Conservation (phyloP, 2,113 vertebrate species). For the Gopherus flavomarginatus region DNA sequence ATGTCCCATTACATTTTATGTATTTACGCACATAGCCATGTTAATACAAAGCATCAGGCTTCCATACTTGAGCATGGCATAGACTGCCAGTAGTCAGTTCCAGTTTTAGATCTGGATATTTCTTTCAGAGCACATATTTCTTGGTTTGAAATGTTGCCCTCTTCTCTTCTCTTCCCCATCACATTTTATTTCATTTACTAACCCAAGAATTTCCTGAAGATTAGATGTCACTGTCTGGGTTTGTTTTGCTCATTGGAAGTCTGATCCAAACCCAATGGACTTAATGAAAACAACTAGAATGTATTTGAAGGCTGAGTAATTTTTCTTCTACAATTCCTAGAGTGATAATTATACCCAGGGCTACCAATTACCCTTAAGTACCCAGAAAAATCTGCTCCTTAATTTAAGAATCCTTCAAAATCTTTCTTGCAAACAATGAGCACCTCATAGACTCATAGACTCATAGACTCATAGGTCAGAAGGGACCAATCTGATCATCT, state of each 20-base stretch:
- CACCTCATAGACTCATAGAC: too few relatives aligned
- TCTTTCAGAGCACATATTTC: fast-evolving
- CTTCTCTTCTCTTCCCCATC: not conserved
- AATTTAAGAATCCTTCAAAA: fast-evolving
- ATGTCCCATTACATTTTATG: not conserved
- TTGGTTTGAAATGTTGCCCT: not conserved
- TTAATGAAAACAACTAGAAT: not conserved
- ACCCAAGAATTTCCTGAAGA: not conserved
- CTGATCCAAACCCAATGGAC: not conserved
- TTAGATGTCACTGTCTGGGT: not conserved
- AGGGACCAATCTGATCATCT: too few relatives aligned
- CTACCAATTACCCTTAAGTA: not conserved
- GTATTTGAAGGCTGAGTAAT: not conserved
- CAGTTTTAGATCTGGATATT: not conserved
- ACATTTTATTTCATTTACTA: not conserved
- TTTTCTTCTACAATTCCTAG: not conserved
- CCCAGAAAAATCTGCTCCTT: not conserved
- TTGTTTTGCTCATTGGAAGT: not conserved
- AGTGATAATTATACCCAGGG: not conserved
- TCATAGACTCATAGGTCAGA: too few relatives aligned
- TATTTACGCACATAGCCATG: not conserved
- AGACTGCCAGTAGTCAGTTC: fast-evolving
- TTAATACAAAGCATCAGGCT: not conserved
- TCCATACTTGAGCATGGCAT: fast-evolving
- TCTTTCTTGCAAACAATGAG: not conserved